Base-by-base conservation (phyloP, 2,888 invertebrate genomes). In the Mesorhabditis spiculigera region DNA sequence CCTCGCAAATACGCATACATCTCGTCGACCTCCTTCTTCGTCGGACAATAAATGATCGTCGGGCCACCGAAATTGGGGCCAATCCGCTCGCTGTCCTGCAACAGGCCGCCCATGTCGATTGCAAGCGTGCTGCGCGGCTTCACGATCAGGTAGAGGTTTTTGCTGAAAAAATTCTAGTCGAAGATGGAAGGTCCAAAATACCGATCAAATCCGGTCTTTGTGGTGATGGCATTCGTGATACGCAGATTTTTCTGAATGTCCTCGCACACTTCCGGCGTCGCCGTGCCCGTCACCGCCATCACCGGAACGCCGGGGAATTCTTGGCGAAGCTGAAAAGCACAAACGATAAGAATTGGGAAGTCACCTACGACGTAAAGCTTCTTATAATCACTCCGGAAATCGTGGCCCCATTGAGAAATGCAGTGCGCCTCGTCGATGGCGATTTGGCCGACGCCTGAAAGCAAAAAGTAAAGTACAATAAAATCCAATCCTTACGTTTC, bases 381-480 rank as follows among this genome's bases (percentile, higher is more conserved):
- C 45, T 89, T 85, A 76, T 91, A 92, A 5, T 90, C 88, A 13
- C 86, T 81, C 41, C 91, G 87, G 86, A 92, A 92, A 84, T 92
- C 91, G 84, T 91, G 91, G 0, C 91, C 91, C 91, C 92, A 92
- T 78, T 90, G 90, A 67, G 91, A 91, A 4, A 92, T 90, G 86
- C 91, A 91, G 84, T 92, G 92, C 5, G 91, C 91, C 86, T 92
- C 92, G 86, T 92, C 92, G 43, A 92, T 89, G 10, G 91, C 92
- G 66, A 92, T 88, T 68, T 91, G 82, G 3, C 87, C 85, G 5
- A 91, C 74, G 43, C 70, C 86, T 85, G 75, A 69, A 65, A 62
- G 41, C 43, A 67, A 58, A 4, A 5, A 63, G 45, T n/a, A 63
- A 8, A 16, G 44, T 43, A 10, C 43, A 10, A 41, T 42, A 43